Conservation (phyloP, 2,113 vertebrate species). For the Gobio gobio region DNA sequence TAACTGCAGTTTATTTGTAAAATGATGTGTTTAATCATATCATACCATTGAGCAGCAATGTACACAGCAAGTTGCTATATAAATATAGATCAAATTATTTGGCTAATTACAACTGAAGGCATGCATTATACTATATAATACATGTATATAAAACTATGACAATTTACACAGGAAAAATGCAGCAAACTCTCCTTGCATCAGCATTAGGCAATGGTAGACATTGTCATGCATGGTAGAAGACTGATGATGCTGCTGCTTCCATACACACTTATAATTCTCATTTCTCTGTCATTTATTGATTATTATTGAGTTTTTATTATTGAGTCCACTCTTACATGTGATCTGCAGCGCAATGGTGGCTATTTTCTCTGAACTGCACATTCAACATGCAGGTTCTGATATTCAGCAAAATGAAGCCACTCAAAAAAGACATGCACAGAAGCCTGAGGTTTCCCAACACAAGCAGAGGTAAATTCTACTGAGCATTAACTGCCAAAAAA, state of each 20-base stretch:
- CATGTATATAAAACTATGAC: conserved; percentile 80
- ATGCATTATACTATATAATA: conserved; percentile 88
- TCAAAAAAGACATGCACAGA: conserved; percentile 83
- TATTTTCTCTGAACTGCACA: conserved; percentile 66
- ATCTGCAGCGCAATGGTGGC: conserved; percentile 34
- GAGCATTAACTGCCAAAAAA: conserved; percentile 81
- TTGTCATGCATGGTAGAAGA: conserved; percentile 68
- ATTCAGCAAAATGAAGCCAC: conserved; percentile 75
- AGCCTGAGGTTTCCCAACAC: conserved; percentile 77
- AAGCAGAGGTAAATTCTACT: conserved; percentile 75
- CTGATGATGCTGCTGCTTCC: conserved; percentile 12
- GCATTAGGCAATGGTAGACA: conserved; percentile 70
- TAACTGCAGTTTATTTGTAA: conserved; percentile 68
- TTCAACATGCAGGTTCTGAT: conserved; percentile 82
- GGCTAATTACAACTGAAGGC: conserved; percentile 87
- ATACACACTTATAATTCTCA: background rate
- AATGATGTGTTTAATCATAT: conserved; percentile 57
- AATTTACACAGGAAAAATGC: conserved; percentile 76
- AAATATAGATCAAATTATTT: conserved; percentile 83
- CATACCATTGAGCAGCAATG: conserved; percentile 78
- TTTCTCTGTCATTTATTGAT: background rate
- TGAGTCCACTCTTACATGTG: background rate
- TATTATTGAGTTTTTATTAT: background rate
- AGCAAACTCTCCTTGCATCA: conserved; percentile 70
- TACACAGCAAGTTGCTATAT: conserved; percentile 86